A percentile compares a stretch with the other conserved stretches of the same genome.
Conservation (phyloP, 2,113 vertebrate genomes). For the Epinephelus fuscoguttatus region DNA sequence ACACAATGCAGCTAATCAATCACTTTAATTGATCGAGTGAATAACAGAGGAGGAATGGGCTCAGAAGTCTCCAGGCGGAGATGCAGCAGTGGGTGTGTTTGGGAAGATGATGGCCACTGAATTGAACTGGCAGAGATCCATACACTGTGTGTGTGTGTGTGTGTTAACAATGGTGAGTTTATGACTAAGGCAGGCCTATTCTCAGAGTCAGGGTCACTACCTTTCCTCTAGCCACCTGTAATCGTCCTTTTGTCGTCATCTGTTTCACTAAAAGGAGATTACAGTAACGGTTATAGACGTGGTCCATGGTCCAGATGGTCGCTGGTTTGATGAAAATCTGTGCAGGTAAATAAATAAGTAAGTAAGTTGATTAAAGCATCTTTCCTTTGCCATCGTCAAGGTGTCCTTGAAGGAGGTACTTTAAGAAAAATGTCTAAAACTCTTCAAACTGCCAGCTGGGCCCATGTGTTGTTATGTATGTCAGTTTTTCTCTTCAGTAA, state of each 20-base stretch:
- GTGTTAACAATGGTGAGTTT: not conserved
- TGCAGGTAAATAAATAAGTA: not conserved
- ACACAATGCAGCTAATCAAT: constrained; percentile 25
- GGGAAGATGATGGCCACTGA: not conserved
- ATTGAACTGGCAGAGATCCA: constrained; percentile 35
- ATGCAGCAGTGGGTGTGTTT: constrained; percentile 24
- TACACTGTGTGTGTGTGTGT: not conserved
- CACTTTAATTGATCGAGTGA: constrained; percentile 50
- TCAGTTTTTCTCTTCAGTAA: not conserved
- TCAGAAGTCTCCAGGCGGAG: constrained; percentile 15
- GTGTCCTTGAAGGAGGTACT: not conserved
- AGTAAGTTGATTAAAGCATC: not conserved
- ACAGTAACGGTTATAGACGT: not conserved
- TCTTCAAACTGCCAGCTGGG: too few species aligned
- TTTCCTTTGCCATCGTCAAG: rapidly evolving
- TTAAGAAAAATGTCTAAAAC: not conserved
- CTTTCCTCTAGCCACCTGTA: too few species aligned
- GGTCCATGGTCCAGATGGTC: not conserved
- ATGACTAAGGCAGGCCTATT: too few species aligned
- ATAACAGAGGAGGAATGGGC: constrained; percentile 28
- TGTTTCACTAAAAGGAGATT: not conserved
- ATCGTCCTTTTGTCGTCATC: too few species aligned
- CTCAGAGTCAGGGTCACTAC: too few species aligned
- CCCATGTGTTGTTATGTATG: not conserved
- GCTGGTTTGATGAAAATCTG: not conserved